Evolutionary conservation across 1,140 invertebrate genomes (phyloP).

Genomic region (Caenorhabditis tropicalis): DNA sequence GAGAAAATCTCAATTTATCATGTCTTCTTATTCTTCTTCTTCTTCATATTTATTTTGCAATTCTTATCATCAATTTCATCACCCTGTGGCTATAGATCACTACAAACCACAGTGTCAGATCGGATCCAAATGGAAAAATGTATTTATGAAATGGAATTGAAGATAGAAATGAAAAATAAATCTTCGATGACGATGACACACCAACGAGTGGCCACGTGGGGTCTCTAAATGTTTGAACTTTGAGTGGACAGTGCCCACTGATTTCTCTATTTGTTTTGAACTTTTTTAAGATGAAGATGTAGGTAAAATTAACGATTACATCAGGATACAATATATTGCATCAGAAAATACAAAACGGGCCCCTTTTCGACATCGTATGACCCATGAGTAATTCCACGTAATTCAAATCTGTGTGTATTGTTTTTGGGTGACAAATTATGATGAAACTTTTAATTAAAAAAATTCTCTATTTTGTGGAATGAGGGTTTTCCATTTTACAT

Average conservation of each 20-base stretch:
- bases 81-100: constrained; percentile 1
- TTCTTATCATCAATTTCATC: background rate
- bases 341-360: background rate
- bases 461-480: too few species aligned
- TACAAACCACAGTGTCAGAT: background rate
- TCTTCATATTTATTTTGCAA: background rate
- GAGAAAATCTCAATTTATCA: background rate
- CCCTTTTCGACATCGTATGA: too few species aligned
- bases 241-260: background rate
- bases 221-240: constrained; percentile 15
- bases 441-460: background rate
- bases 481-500: too few species aligned
- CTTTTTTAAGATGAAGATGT: background rate
- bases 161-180: background rate
- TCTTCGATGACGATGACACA: background rate
- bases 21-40: background rate
- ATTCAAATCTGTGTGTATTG: background rate
- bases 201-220: background rate
- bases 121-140: background rate
- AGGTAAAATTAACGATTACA: background rate
- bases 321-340: constrained; percentile 18
- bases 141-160: background rate
- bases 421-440: background rate
- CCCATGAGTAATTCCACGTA: constrained; percentile 10
- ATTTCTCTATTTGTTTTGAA: background rate